Conservation (phyloP, 2,888 invertebrate species). For the Drosophila neotestacea region DNA sequence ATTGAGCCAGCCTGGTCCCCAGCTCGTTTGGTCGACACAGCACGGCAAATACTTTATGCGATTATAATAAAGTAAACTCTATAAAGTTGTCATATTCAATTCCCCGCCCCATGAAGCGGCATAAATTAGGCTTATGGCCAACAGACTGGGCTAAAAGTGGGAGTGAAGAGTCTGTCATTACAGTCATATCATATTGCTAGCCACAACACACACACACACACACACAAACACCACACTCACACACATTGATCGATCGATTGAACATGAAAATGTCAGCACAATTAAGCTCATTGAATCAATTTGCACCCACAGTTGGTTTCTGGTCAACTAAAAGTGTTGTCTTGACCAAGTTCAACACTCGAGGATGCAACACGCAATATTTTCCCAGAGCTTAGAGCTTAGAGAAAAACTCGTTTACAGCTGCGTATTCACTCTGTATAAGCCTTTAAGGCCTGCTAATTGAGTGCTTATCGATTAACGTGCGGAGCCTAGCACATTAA, state of each 20-base stretch:
- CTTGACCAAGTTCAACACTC: constrained; percentile 8
- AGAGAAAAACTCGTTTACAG: constrained; percentile 18
- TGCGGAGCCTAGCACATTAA: constrained; percentile 51
- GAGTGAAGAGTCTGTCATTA: constrained; percentile 1
- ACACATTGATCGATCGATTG: constrained; percentile 60
- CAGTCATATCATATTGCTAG: constrained; percentile 7
- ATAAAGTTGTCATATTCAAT: constrained; percentile 81
- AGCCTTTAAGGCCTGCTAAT: constrained; percentile 80
- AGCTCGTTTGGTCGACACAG: constrained; percentile 51
- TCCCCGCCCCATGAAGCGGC: constrained; percentile 60
- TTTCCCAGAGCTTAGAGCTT: constrained; percentile 22
- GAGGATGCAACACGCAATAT: constrained; percentile 60
- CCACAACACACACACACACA: constrained; percentile 6
- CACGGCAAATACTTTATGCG: constrained; percentile 74
- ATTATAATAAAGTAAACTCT: constrained; percentile 80
- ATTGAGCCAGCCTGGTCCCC: constrained; percentile 1
- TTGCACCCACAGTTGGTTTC: constrained; percentile 54
- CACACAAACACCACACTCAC: constrained; percentile 13
- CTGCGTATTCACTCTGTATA: constrained; percentile 31
- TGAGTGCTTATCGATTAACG: constrained; percentile 75
- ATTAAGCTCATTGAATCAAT: constrained; percentile 77
- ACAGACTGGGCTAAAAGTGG: not conserved
- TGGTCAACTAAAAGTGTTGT: constrained; percentile 16
- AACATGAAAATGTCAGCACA: constrained; percentile 76
- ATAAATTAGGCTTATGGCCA: constrained; percentile 73